phyloP scores from a whole-genome alignment of 2,888 invertebrate species.

The Stenodera caucasica region DNA sequence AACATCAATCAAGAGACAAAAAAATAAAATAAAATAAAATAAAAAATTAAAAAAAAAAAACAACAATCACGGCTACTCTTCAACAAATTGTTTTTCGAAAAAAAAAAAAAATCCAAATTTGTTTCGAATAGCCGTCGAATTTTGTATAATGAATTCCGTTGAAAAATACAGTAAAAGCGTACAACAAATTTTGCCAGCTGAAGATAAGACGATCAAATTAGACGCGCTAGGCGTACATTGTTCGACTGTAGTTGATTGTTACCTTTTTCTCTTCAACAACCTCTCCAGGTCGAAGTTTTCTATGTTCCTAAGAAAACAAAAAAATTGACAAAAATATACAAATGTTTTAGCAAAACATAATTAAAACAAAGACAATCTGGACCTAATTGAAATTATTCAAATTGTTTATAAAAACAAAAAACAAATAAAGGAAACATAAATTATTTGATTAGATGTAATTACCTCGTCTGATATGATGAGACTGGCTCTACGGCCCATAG shows the following conservation, averaged over 20 bases:
- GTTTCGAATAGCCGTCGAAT: not conserved
- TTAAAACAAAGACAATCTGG: slow-evolving; percentile 21
- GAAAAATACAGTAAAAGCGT: slow-evolving; percentile 25
- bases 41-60: not conserved
- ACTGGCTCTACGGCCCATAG: slow-evolving; percentile 83
- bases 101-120: not conserved
- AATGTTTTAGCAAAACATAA: slow-evolving; percentile 30
- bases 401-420: slow-evolving; percentile 9
- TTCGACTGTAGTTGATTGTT: slow-evolving; percentile 54
- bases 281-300: slow-evolving; percentile 92
- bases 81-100: not conserved
- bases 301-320: slow-evolving; percentile 69
- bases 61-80: slow-evolving; percentile 10
- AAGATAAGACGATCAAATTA: slow-evolving; percentile 31
- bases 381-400: slow-evolving; percentile 19
- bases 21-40: no score
- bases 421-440: slow-evolving; percentile 13
- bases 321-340: not conserved
- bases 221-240: slow-evolving; percentile 42
- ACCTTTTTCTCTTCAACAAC: slow-evolving; percentile 93
- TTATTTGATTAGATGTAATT: slow-evolving; percentile 43
- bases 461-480: slow-evolving; percentile 95
- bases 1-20: no score
- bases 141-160: not conserved
- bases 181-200: slow-evolving; percentile 39